phyloP scores from a whole-genome alignment of 2,797 vertebrate genomes.

The Myiotriccus ornatus region DNA sequence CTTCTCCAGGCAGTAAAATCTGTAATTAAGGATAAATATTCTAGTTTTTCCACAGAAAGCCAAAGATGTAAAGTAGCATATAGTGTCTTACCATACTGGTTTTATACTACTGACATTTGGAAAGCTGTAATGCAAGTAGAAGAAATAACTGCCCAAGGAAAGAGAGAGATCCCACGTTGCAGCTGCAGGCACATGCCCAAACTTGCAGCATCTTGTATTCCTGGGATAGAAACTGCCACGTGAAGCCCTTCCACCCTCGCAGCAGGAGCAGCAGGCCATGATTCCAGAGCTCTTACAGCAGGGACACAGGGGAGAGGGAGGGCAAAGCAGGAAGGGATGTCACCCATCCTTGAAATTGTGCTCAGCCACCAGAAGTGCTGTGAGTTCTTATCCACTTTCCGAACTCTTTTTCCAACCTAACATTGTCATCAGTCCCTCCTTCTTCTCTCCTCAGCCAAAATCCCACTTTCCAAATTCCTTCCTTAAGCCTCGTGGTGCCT shows the following conservation, averaged over 20 bases:
- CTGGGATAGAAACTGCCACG: neutral
- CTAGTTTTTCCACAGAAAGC: neutral
- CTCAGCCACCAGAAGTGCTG: neutral
- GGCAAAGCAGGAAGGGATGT: neutral
- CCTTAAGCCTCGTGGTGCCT: neutral
- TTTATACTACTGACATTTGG: neutral
- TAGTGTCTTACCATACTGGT: neutral
- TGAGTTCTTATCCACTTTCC: neutral
- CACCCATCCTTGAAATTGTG: neutral
- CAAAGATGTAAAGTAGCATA: neutral
- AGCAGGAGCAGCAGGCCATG: accelerated
- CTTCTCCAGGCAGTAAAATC: neutral
- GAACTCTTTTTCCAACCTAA: neutral
- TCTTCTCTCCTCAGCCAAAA: neutral
- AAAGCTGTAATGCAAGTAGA: neutral
- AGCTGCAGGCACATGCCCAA: neutral
- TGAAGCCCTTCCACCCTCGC: neutral
- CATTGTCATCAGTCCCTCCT: neutral
- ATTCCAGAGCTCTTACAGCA: neutral
- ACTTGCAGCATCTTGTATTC: neutral
- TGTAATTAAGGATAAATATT: neutral
- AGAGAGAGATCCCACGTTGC: accelerated
- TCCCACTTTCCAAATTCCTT: neutral
- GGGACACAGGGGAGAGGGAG: neutral
- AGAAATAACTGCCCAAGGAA: neutral